Conservation (phyloP, 2,888 invertebrate genomes). For the Flexamia atlantica region DNA sequence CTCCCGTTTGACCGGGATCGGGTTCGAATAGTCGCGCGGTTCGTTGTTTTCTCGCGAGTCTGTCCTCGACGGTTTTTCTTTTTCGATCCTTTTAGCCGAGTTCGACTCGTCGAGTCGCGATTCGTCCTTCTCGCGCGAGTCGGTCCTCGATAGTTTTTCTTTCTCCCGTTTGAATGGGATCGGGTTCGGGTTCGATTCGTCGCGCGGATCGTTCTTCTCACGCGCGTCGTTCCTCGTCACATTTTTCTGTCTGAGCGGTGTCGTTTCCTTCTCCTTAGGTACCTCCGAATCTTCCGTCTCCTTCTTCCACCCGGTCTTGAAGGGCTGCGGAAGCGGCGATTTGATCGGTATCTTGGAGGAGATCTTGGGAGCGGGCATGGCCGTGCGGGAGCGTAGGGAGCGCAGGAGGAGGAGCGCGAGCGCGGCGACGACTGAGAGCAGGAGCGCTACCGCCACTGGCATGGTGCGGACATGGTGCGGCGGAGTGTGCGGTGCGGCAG, state of each 20-base stretch:
- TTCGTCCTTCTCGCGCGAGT: background rate
- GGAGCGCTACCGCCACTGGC: background rate
- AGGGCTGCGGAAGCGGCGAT: background rate
- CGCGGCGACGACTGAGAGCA: background rate
- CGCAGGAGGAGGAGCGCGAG: background rate
- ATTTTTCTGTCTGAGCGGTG: too few species aligned
- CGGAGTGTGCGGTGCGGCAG: background rate
- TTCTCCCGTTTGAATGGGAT: background rate
- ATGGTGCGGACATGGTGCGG: background rate
- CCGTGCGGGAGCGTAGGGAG: background rate
- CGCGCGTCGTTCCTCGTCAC: background rate
- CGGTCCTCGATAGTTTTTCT: constrained; percentile 9
- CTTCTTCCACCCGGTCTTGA: background rate
- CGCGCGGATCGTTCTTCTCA: background rate
- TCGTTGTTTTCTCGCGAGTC: background rate
- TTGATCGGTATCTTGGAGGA: constrained; percentile 41
- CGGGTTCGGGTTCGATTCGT: too few species aligned
- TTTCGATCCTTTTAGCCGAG: too few species aligned
- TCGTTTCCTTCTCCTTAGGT: too few species aligned
- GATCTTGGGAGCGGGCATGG: constrained; percentile 16
- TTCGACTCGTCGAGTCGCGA: constrained; percentile 9
- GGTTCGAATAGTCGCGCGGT: background rate
- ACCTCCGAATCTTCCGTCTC: too few species aligned
- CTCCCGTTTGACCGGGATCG: background rate
- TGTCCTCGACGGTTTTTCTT: constrained; percentile 8